Conservation (phyloP, 2,797 vertebrate genomes). For the Sebastes steindachneri region DNA sequence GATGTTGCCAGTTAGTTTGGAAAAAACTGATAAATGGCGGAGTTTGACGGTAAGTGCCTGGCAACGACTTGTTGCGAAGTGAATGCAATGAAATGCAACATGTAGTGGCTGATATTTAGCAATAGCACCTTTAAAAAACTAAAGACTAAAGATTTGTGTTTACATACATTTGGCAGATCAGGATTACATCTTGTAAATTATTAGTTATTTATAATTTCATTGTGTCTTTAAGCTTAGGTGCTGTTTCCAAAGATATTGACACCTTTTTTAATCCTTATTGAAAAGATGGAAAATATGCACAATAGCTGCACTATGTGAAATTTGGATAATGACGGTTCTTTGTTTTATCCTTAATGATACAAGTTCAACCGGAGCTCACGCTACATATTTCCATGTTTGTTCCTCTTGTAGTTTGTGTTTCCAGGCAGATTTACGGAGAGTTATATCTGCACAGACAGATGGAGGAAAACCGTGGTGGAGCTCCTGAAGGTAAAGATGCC, state of each 20-base stretch:
- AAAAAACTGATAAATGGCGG: too few species aligned
- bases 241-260: background rate
- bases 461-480: slow-evolving; percentile 57
- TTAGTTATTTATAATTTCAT: background rate
- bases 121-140: background rate
- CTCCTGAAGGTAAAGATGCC: slow-evolving; percentile 76
- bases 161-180: background rate
- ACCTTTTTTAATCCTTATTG: background rate
- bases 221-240: background rate
- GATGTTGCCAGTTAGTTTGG: too few species aligned
- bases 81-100: too few species aligned
- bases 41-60: too few species aligned
- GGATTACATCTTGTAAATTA: background rate
- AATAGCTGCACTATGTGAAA: background rate
- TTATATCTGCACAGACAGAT: slow-evolving; percentile 77
- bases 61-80: too few species aligned
- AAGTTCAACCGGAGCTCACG: slow-evolving; percentile 7
- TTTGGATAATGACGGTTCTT: background rate
- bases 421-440: slow-evolving; percentile 53
- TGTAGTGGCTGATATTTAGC: too few species aligned
- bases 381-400: slow-evolving; percentile 39
- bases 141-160: background rate
- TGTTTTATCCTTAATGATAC: background rate
- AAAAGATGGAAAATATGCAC: background rate
- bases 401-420: slow-evolving; percentile 52